phyloP scores from a whole-genome alignment of 2,113 vertebrate species.

The Piprites chloris region DNA sequence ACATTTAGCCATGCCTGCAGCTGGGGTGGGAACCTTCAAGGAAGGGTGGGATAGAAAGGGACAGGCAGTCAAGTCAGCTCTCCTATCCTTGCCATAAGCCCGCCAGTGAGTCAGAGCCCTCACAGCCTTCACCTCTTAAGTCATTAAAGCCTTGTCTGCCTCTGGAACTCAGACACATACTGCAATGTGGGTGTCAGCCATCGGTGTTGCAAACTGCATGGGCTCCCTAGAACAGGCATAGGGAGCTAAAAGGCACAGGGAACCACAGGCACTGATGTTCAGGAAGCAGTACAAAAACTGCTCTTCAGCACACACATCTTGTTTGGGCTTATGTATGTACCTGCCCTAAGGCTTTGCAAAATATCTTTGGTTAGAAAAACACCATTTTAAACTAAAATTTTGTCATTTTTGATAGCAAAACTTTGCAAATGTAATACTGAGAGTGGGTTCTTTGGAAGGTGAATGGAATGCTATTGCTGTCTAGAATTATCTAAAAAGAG shows the following conservation, averaged over 20 bases:
- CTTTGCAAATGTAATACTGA: neutral
- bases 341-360: neutral
- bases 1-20: neutral
- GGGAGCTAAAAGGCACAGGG: neutral
- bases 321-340: neutral
- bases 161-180: neutral
- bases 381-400: neutral
- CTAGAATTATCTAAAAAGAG: neutral
- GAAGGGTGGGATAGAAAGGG: neutral
- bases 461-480: neutral
- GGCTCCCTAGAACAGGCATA: accelerated
- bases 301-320: neutral
- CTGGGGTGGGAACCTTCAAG: neutral
- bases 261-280: neutral
- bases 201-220: accelerated
- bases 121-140: neutral
- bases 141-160: neutral
- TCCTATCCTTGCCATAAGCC: neutral
- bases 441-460: neutral
- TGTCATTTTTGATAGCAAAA: neutral
- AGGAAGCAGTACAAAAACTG: neutral
- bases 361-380: neutral
- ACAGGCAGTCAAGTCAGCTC: neutral
- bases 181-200: neutral
- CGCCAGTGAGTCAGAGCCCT: neutral